A percentile compares a stretch with the other conserved stretches of the same genome.
phyloP scores from a whole-genome alignment of 2,888 invertebrate genomes.

The Aethes cnicana region DNA sequence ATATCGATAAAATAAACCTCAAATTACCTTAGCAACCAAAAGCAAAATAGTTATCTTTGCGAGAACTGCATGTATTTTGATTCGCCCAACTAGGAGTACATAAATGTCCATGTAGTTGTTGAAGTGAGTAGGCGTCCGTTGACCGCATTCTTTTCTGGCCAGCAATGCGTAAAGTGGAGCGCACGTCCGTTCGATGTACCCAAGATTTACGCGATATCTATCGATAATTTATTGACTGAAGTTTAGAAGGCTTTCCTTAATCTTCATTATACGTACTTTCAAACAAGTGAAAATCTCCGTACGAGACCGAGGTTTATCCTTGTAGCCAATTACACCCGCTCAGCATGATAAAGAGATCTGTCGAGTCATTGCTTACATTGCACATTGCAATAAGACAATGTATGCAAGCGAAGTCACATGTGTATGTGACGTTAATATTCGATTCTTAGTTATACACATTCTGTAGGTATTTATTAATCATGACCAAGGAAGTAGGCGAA shows the following conservation, averaged over 20 bases:
- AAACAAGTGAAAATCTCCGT: too few relatives aligned
- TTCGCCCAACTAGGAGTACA: constrained; percentile 45
- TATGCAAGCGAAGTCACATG: constrained; percentile 7
- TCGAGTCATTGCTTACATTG: constrained; percentile 12
- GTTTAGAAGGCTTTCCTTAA: constrained; percentile 13
- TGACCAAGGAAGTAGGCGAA: constrained; percentile 3
- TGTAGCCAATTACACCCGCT: too few relatives aligned
- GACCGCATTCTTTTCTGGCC: constrained; percentile 71
- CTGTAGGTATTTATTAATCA: too few relatives aligned
- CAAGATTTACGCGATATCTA: constrained; percentile 53
- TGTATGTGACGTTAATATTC: too few relatives aligned
- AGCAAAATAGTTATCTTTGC: background rate
- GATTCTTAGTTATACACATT: too few relatives aligned
- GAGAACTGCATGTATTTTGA: constrained; percentile 19
- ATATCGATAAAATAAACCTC: constrained; percentile 16
- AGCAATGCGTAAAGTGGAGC: constrained; percentile 64
- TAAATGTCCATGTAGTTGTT: constrained; percentile 42
- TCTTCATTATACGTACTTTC: too few relatives aligned
- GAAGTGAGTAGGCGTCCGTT: constrained; percentile 52
- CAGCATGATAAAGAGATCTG: constrained; percentile 2
- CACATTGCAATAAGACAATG: constrained; percentile 13
- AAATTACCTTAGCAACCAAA: background rate
- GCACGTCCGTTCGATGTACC: constrained; percentile 60
- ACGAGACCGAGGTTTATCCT: too few relatives aligned
- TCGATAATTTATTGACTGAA: constrained; percentile 42